Evolutionary conservation across 2,797 vertebrate species (phyloP), one percentile per base, ranked within the genome.

Genomic region (Lacerta viridis): DNA sequence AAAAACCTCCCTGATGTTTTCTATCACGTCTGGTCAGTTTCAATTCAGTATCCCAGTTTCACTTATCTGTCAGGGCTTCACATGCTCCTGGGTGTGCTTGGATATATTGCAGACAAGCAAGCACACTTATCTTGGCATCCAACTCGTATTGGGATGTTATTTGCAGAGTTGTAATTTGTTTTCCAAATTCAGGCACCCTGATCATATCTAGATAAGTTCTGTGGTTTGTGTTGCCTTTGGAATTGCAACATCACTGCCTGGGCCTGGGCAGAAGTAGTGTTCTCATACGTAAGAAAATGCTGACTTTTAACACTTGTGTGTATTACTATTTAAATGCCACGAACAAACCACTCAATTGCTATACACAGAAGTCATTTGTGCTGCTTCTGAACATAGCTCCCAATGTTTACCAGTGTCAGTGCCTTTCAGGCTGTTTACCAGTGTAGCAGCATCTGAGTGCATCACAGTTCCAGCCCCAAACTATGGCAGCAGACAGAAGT

Each of bases 21-120:
- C 15, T n/a, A 72, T 72, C 71, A 33, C 3, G n/a, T n/a, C 71
- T 72, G n/a, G 71, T 15, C 29, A 15, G n/a, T 72, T 36, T 72
- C 3, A 33, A n/a, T 50, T 85, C 59, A 72, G 46, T 72, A 36
- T 74, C 20, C n/a, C 3, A 39, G 71, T 84, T 25, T 17, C 50
- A 55, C 50, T 55, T 55, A 75, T 64, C 36, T 71, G 13, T 41
- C 39, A 76, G 75, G n/a, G 25, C n/a, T 87, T n/a, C 55, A n/a
- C 29, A 68, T 41, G 46, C 43, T 82, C 39, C 23, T 68, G 18
- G 13, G 25, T 64, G 36, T 66, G 39, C 36, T 43, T n/a, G 76
- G 84, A 85, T 46, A 85, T 76, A 27, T 76, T 75, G 29, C 41
- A 83, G 27, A 15, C 20, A 87, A 82, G 36, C 71, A 76, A 82